Base-by-base conservation (phyloP, 2,888 invertebrate species). In the Agrilus mali region DNA sequence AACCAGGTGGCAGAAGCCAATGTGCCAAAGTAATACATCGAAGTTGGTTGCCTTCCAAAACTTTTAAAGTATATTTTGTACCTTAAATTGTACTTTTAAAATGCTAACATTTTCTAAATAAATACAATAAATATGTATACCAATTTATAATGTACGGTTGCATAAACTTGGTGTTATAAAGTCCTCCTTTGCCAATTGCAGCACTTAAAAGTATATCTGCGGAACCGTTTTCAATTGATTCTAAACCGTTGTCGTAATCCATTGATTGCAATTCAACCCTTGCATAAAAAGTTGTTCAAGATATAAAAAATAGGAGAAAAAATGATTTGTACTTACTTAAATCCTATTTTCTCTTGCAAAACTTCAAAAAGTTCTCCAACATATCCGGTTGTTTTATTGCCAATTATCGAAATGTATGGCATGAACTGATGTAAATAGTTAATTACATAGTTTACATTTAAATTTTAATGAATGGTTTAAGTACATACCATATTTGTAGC, bases 91-190 rank as follows among this genome's bases (percentile, higher is more conserved):
- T 37, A 7, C 15, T 7, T 10, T 31, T 15, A 20, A 20, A 20
- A 20, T 20, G 6, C 5, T 20, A 20, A 32, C 15, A 32, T 32
- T 31, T 22, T 16, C 22, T 42, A 42, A 6, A 4, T 20, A 20
- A 20, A 4, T 20, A 20, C 20, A 20, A 20, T 27, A 10, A 27
- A 8, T 3, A 27, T 40, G 47, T 52, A 48, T 53, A 63, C 64
- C 64, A 64, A 41, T 60, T 63, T 40, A 55, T 54, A 39, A 63
- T 55, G 50, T 61, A 64, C 3, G 64, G 64, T 44, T 65, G 64
- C 0, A 62, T 59, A 52, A 58, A 60, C 41, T 49, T 44, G 5
- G 60, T 50, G 38, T 59, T 59, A 2, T 44, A 22, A 33, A 57
- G 49, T 8, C 53, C 53, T 14, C 47, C 40, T 35, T 55, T 57